Percentiles rank a stretch among this genome's conserved stretches.
Evolutionary conservation across 1,140 invertebrate species (phyloP).

Genomic region (Brachionus koreanus): DNA sequence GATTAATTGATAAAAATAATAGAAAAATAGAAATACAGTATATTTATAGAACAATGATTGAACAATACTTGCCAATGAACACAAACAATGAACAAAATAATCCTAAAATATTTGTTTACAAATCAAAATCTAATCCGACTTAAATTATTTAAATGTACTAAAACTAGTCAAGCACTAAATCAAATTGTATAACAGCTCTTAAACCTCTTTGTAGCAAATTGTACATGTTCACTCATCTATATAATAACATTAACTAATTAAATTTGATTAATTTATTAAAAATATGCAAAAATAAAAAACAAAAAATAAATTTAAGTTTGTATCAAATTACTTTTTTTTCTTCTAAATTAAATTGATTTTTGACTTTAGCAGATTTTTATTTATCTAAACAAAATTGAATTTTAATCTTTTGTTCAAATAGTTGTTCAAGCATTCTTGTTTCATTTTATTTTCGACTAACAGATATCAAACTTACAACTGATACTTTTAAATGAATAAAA

Average conservation of each 20-base stretch:
- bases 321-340: not conserved
- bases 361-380: too few species aligned
- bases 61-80: conserved; percentile 23
- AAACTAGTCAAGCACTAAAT: not conserved
- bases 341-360: not conserved
- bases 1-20: not conserved
- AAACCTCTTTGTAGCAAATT: not conserved
- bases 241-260: not conserved
- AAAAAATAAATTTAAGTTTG: not conserved
- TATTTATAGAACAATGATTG: not conserved
- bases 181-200: not conserved
- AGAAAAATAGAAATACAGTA: not conserved
- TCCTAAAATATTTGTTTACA: conserved; percentile 12
- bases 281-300: too few species aligned
- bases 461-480: too few species aligned
- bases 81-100: not conserved
- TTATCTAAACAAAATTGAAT: not conserved
- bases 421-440: not conserved
- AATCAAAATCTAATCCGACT: not conserved
- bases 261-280: not conserved
- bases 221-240: not conserved
- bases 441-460: too few species aligned
- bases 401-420: not conserved
- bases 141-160: not conserved
- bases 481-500: too few species aligned